Evolutionary conservation across 2,113 vertebrate genomes (phyloP), one percentile per base, ranked within the genome.

Genomic region (Bolborhynchus lineola): DNA sequence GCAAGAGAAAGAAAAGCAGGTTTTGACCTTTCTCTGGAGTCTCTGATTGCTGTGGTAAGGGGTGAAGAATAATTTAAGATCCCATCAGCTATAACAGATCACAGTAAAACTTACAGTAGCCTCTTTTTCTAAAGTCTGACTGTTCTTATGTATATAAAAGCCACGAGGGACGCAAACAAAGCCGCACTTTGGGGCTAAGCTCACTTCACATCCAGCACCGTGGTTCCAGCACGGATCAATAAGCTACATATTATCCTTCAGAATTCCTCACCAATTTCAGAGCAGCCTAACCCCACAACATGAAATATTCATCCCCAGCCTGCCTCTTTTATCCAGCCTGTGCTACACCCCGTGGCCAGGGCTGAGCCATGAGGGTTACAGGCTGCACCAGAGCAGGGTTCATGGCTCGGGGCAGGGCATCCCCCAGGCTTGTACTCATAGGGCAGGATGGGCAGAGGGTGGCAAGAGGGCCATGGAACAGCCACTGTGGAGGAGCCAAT

Each of bases 21-120:
- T 90, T 72, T 65, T 87, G 91, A 11, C 47, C 41, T 82, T 92
- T 84, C 63, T 55, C 59, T 92, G 75, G 88, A 84, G 80, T 49
- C 84, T 72, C 63, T 79, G 86, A 89, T 82, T 89, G 74, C 74
- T 92, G 49, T 41, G 64, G 77, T 91, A 88, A 76, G 55, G 41
- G 21, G 10, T 84, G 63, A 91, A 91, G 68, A 86, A 95, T 93
- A 91, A 96, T 84, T 95, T 86, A 94, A 96, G 89, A 75, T 25
- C 76, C 26, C 46, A 39, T 86, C 75, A 91, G 94, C 62, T 89
- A 62, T 63, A 95, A 95, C 49, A 95, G 46, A 95, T 88, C 82
- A 91, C 64, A 93, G 84, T 39, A 92, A 85, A 94, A 86, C 21
- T 83, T 78, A 78, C 76, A 82, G 71, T 1, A 4, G 83, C 25